Evolutionary conservation across 1,140 invertebrate species (phyloP).

Genomic region (Leptoteleia sp.): DNA sequence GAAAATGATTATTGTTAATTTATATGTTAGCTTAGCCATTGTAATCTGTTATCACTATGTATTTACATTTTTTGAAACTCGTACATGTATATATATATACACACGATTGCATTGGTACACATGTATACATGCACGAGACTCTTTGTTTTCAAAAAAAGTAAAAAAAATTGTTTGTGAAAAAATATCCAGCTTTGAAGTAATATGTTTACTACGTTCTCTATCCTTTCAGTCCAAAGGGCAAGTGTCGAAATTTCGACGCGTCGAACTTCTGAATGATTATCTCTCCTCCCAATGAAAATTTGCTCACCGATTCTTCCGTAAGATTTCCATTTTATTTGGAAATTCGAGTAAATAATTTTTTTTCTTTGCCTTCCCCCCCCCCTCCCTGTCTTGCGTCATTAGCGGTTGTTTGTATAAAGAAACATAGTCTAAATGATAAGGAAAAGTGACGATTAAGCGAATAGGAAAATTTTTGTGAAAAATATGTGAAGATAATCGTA

Average conservation of each 20-base stretch:
- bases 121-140: conserved; percentile 27
- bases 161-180: conserved; percentile 51
- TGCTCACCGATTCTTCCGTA: conserved; percentile 47
- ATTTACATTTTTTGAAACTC: conserved; percentile 37
- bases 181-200: conserved; percentile 36
- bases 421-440: conserved; percentile 49
- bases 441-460: conserved; percentile 31
- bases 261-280: not conserved
- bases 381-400: conserved; percentile 43
- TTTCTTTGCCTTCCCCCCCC: conserved; percentile 14
- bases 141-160: conserved; percentile 38
- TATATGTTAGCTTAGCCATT: conserved; percentile 54
- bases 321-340: conserved; percentile 27
- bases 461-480: conserved; percentile 61
- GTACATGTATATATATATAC: conserved; percentile 42
- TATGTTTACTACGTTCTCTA: conserved; percentile 46
- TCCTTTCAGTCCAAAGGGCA: conserved; percentile 30
- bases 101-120: not conserved
- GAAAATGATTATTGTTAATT: conserved; percentile 63
- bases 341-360: conserved; percentile 20
- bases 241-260: conserved; percentile 14
- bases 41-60: conserved; percentile 56
- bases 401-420: conserved; percentile 59
- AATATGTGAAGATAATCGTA: conserved; percentile 44
- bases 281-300: conserved; percentile 11